Conservation (phyloP, 2,797 vertebrate genomes). For the Ctenosaura bakeri region DNA sequence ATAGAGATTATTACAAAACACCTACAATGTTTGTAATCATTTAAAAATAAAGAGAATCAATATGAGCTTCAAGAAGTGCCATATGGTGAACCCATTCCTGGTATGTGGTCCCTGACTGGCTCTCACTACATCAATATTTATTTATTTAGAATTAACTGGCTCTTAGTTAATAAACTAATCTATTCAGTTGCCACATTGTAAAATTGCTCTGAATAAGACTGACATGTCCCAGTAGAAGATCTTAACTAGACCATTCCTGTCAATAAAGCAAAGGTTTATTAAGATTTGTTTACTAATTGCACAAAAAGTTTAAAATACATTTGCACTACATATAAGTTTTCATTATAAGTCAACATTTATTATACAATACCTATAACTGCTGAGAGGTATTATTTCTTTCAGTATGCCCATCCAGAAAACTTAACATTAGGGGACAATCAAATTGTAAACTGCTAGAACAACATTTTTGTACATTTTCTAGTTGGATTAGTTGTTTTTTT, state of each 20-base stretch:
- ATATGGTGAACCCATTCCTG: slow-evolving; percentile 81
- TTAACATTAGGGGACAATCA: neutral
- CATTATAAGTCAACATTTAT: neutral
- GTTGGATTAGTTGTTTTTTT: neutral
- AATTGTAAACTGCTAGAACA: too few relatives aligned
- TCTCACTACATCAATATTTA: slow-evolving; percentile 73
- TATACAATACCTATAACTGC: accelerated
- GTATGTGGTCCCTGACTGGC: slow-evolving; percentile 74
- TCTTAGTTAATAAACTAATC: slow-evolving; percentile 68
- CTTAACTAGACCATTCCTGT: neutral
- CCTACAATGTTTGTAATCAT: slow-evolving; percentile 82
- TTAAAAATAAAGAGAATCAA: slow-evolving; percentile 86
- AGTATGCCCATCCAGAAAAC: neutral
- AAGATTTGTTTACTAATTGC: neutral
- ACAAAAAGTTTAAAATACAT: neutral
- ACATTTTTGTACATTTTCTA: neutral
- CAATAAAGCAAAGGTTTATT: neutral
- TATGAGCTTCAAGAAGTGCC: slow-evolving; percentile 82
- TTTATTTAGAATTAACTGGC: slow-evolving; percentile 74
- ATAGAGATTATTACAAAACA: slow-evolving; percentile 84
- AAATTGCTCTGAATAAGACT: slow-evolving; percentile 29
- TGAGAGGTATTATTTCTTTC: neutral
- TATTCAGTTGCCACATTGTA: slow-evolving; percentile 44
- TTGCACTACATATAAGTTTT: too few relatives aligned
- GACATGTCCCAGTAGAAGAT: accelerated